phyloP scores from a whole-genome alignment of 2,797 vertebrate genomes.

The Tarsius wallacei region DNA sequence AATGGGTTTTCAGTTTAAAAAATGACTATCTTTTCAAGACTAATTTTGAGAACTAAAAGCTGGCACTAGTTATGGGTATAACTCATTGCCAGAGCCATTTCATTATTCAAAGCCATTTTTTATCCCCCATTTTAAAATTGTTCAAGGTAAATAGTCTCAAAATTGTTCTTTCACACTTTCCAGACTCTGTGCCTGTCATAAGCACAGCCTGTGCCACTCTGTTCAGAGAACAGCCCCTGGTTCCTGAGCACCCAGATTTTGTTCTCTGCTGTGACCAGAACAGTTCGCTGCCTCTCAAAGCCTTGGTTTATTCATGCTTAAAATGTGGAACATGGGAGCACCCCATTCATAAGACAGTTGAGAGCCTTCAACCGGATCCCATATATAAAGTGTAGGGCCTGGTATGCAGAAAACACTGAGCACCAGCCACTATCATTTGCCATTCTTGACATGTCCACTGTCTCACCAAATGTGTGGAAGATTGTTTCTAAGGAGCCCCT shows the following conservation, averaged over 20 bases:
- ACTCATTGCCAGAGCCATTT: accelerated
- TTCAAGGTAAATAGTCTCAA: neutral
- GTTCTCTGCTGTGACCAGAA: too few relatives aligned
- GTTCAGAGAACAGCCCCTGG: neutral
- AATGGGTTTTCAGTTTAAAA: neutral
- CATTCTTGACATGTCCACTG: accelerated
- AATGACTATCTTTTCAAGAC: neutral
- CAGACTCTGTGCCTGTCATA: too few relatives aligned
- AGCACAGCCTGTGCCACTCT: neutral
- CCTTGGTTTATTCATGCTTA: accelerated
- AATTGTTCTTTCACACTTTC: neutral
- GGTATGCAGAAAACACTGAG: too few relatives aligned
- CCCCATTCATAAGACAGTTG: neutral
- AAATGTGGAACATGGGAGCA: neutral
- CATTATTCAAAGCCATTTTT: accelerated
- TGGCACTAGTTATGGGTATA: accelerated
- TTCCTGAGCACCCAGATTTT: accelerated
- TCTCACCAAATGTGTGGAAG: accelerated
- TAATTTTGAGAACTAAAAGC: neutral
- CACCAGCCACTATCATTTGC: accelerated
- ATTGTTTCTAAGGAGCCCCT: too few relatives aligned
- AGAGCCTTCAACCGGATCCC: neutral
- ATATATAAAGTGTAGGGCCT: accelerated
- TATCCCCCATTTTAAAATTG: accelerated
- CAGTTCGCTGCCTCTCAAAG: neutral